Evolutionary conservation across 2,113 vertebrate species (phyloP).

Genomic region (Seriola aureovittata): DNA sequence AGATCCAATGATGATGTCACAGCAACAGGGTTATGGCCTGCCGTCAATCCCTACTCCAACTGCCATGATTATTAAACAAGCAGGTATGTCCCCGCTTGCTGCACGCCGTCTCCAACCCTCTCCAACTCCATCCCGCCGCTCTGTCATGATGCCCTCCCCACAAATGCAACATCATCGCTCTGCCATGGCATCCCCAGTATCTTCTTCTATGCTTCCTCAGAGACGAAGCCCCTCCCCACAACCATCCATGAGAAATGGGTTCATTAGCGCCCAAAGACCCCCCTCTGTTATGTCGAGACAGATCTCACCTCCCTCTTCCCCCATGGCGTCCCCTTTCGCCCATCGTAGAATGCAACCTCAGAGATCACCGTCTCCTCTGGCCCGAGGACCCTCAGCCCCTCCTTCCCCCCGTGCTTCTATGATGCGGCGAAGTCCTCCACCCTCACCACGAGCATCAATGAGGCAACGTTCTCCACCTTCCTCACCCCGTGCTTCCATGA

Average conservation of each 20-base stretch:
- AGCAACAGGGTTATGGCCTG: slow-evolving; percentile 60
- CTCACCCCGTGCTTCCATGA: slow-evolving; percentile 80
- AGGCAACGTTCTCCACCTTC: slow-evolving; percentile 67
- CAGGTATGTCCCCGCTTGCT: slow-evolving; percentile 65
- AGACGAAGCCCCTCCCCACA: slow-evolving; percentile 78
- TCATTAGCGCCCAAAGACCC: slow-evolving; percentile 78
- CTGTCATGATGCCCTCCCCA: slow-evolving; percentile 73
- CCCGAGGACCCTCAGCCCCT: slow-evolving; percentile 51
- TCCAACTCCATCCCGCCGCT: slow-evolving; percentile 75
- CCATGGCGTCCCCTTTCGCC: slow-evolving; percentile 58
- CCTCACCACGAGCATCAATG: slow-evolving; percentile 73
- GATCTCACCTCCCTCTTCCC: slow-evolving; percentile 61
- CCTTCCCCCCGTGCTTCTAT: slow-evolving; percentile 73
- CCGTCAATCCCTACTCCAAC: slow-evolving; percentile 79
- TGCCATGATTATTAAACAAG: slow-evolving; percentile 84
- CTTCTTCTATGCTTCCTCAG: slow-evolving; percentile 67
- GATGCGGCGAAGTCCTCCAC: slow-evolving; percentile 73
- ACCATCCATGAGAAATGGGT: slow-evolving; percentile 66
- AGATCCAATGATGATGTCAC: slow-evolving; percentile 71
- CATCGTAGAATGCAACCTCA: slow-evolving; percentile 73
- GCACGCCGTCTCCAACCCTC: slow-evolving; percentile 61
- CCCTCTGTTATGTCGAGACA: slow-evolving; percentile 76
- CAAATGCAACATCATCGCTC: slow-evolving; percentile 70
- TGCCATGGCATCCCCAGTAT: slow-evolving; percentile 60
- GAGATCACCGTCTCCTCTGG: slow-evolving; percentile 64